Percentiles rank a stretch among this genome's conserved stretches.
These are phyloP conservation scores for Aromia moschata DNA, from an alignment of 2,888 invertebrate genomes.

Conservation along the genomic window DNA sequence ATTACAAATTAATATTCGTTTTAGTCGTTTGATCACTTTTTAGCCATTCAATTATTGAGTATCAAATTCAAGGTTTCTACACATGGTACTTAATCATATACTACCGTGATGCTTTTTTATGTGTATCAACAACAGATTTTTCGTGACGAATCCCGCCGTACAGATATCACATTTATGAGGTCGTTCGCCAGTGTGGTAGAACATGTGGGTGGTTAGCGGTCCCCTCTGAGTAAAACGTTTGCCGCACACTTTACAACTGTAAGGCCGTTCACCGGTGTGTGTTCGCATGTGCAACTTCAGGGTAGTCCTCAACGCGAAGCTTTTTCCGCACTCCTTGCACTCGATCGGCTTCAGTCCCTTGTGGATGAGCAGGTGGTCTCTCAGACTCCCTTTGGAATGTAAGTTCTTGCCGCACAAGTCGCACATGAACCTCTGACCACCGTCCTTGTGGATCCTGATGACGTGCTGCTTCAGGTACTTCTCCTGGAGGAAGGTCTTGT, in stretches of 20 bases:
- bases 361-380: constrained; percentile 50
- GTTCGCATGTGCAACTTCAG: constrained; percentile 57
- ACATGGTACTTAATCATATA: constrained; percentile 19
- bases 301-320: constrained; percentile 67
- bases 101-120: constrained; percentile 47
- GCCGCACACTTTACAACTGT: constrained; percentile 35
- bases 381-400: constrained; percentile 56
- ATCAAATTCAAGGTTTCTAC: no score
- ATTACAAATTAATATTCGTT: no score
- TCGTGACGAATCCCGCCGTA: constrained; percentile 45
- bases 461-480: constrained; percentile 47
- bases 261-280: constrained; percentile 60
- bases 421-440: constrained; percentile 54
- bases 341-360: constrained; percentile 60
- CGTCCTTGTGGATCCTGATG: constrained; percentile 46
- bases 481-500: constrained; percentile 47
- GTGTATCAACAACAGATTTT: constrained; percentile 53
- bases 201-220: constrained; percentile 63
- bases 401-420: constrained; percentile 66
- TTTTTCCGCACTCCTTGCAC: constrained; percentile 68
- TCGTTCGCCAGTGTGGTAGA: constrained; percentile 38
- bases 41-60: no score
- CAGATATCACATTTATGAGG: constrained; percentile 44
- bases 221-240: constrained; percentile 64
- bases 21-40: no score